phyloP scores from a whole-genome alignment of 2,113 vertebrate genomes.

The Chloroceryle aenea region DNA sequence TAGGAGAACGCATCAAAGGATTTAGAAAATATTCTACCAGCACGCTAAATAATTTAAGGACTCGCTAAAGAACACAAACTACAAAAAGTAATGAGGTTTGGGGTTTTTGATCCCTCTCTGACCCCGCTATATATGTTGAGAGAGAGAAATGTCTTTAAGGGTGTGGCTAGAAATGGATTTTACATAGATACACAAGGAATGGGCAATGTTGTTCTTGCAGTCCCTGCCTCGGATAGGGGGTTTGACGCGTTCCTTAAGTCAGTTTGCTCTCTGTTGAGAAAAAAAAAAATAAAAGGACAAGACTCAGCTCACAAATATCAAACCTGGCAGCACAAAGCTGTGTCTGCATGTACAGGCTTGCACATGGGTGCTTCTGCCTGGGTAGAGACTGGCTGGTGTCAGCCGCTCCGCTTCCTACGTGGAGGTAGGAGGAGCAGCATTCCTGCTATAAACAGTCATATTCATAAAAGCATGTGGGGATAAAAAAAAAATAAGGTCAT shows the following conservation, averaged over 20 bases:
- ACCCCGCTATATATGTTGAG: background rate
- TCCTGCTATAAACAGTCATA: background rate
- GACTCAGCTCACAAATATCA: background rate
- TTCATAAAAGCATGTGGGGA: background rate
- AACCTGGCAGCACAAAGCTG: background rate
- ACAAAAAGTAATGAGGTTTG: background rate
- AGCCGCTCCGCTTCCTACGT: background rate
- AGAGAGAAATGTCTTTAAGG: background rate
- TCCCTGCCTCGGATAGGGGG: background rate
- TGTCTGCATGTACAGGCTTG: slow-evolving; percentile 12
- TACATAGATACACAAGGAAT: background rate
- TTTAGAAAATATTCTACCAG: background rate
- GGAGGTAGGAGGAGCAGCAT: background rate
- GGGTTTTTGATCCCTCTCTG: background rate
- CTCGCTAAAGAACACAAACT: background rate
- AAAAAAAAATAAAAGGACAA: background rate
- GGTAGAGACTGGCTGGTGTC: background rate
- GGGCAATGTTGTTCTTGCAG: background rate
- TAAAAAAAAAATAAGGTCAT: rapidly evolving
- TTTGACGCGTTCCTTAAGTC: background rate
- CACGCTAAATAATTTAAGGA: background rate
- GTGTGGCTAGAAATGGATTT: background rate
- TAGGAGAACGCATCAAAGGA: background rate
- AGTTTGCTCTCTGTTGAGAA: background rate
- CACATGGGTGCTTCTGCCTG: background rate